Percentiles rank a stretch among this genome's conserved stretches.
Evolutionary conservation across 2,888 invertebrate species (phyloP).

Genomic region (Arctia plantaginis): DNA sequence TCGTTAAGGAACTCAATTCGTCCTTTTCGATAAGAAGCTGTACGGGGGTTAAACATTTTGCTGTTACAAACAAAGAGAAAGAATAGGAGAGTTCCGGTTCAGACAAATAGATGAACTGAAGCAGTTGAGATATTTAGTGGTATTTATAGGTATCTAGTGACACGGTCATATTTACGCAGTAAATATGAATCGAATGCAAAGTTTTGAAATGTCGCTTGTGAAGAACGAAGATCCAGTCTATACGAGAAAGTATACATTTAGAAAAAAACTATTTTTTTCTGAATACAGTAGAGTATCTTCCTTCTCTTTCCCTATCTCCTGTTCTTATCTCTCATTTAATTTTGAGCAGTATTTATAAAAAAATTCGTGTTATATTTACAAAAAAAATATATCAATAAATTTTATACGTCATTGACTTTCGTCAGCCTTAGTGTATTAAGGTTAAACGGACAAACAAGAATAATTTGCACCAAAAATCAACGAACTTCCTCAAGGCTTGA

Average conservation of each 20-base stretch:
- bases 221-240: too few species aligned
- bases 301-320: too few species aligned
- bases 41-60: neutral
- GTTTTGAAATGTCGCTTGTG: too few species aligned
- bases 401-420: slow-evolving; percentile 1
- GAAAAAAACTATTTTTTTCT: too few species aligned
- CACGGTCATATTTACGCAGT: neutral
- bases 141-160: too few species aligned
- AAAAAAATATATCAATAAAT: neutral
- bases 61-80: neutral
- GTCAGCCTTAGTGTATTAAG: neutral
- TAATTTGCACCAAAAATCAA: neutral
- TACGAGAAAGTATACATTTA: too few species aligned
- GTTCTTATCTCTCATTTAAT: too few species aligned
- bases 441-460: neutral
- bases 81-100: neutral
- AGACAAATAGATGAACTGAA: too few species aligned
- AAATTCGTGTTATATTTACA: neutral
- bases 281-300: too few species aligned
- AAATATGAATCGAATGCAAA: too few species aligned
- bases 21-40: neutral
- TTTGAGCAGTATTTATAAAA: neutral
- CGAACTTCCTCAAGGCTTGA: neutral
- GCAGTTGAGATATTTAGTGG: too few species aligned
- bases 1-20: neutral